These are phyloP conservation scores for Idris sp. DNA, from an alignment of 1,140 invertebrate species.

Conservation along the genomic window DNA sequence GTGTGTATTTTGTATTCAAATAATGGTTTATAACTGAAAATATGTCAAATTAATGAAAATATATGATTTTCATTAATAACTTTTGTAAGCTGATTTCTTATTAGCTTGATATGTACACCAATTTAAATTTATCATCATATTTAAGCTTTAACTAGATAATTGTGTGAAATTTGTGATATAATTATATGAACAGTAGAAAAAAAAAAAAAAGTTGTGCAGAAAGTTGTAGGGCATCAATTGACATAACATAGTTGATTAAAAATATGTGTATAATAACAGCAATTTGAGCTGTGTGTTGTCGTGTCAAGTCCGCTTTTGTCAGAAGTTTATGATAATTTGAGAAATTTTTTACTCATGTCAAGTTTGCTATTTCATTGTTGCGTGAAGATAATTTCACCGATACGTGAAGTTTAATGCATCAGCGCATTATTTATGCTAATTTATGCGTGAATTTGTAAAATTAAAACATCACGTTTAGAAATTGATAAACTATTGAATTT, in stretches of 20 bases:
- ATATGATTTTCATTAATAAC: too few species aligned
- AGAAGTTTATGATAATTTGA: conserved; percentile 46
- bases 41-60: too few species aligned
- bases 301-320: conserved; percentile 47
- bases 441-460: conserved; percentile 42
- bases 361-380: conserved; percentile 51
- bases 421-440: conserved; percentile 39
- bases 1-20: too few species aligned
- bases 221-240: conserved; percentile 14
- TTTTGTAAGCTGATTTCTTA: too few species aligned
- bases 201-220: conserved; percentile 31
- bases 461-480: conserved; percentile 45
- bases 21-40: too few species aligned
- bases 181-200: conserved; percentile 14
- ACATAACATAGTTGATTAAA: conserved; percentile 48
- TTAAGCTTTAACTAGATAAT: too few species aligned
- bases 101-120: too few species aligned
- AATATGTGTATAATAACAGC: conserved; percentile 51
- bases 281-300: conserved; percentile 44
- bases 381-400: conserved; percentile 48
- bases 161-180: too few species aligned
- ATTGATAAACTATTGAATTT: conserved; percentile 37
- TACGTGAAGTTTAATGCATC: conserved; percentile 35
- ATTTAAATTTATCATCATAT: too few species aligned
- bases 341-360: conserved; percentile 44